Evolutionary conservation across 1,140 invertebrate genomes (phyloP).

Genomic region (Holcopasites calliopsidis): DNA sequence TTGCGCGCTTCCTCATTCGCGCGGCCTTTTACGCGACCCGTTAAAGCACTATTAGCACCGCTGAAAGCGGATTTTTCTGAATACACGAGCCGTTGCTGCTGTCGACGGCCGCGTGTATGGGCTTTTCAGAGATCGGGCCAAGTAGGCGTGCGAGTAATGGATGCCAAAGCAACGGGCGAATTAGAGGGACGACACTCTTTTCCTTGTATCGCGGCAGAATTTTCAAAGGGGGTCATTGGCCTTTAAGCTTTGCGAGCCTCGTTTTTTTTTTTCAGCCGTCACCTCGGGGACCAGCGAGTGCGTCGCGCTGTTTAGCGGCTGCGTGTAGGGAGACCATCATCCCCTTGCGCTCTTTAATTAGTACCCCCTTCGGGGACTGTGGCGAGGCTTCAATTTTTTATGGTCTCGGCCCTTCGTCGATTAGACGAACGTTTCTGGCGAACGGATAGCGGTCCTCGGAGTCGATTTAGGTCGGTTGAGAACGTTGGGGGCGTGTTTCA

Average conservation of each 20-base stretch:
- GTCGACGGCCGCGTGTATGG: neutral
- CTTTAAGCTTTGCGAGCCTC: conserved; percentile 10
- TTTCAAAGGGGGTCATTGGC: conserved; percentile 34
- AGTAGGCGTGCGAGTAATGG: conserved; percentile 33
- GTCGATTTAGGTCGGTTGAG: neutral
- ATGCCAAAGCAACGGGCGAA: conserved; percentile 17
- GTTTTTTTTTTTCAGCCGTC: conserved; percentile 1
- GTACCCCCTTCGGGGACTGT: neutral
- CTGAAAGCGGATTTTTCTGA: conserved; percentile 54
- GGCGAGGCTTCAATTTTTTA: neutral
- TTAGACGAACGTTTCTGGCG: neutral
- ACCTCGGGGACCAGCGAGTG: neutral
- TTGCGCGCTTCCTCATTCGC: conserved; percentile 42
- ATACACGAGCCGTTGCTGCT: conserved; percentile 19
- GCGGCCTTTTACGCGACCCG: conserved; percentile 44
- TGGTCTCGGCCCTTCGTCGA: neutral
- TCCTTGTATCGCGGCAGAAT: conserved; percentile 26
- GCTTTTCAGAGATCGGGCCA: conserved; percentile 36
- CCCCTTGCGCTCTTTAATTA: neutral
- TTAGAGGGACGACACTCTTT: conserved; percentile 36
- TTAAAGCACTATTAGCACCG: conserved; percentile 54
- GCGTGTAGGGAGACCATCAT: too few species aligned
- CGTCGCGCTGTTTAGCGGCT: neutral
- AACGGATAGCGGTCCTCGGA: neutral
- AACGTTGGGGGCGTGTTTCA: neutral